Evolutionary conservation across 2,797 vertebrate species (phyloP).

Genomic region (Pelochelys cantorii): DNA sequence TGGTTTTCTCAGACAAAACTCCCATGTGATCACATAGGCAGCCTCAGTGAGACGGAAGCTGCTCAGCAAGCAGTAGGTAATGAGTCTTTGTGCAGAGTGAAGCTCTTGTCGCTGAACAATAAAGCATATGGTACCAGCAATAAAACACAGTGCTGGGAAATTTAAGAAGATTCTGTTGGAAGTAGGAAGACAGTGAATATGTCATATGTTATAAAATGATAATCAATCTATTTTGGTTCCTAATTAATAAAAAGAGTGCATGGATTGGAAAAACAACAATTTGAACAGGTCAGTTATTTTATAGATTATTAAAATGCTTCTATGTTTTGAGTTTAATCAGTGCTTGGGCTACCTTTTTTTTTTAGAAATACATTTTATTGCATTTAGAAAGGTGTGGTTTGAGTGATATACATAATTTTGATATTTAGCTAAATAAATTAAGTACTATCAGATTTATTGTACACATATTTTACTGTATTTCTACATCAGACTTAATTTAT

Average conservation of each 20-base stretch:
- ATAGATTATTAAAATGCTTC: constrained; percentile 71
- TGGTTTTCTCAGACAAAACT: constrained; percentile 90
- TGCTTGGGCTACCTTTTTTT: constrained; percentile 25
- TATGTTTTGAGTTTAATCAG: constrained; percentile 65
- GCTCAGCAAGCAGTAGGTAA: constrained; percentile 95
- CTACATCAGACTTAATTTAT: constrained; percentile 69
- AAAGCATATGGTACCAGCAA: constrained; percentile 92
- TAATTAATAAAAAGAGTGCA: constrained; percentile 86
- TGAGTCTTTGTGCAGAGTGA: constrained; percentile 96
- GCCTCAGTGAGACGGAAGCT: constrained; percentile 91
- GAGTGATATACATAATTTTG: constrained; percentile 63
- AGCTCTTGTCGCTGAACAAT: constrained; percentile 91
- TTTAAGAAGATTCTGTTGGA: constrained; percentile 82
- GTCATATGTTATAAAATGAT: constrained; percentile 82
- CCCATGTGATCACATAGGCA: constrained; percentile 95
- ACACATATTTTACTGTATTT: constrained; percentile 58
- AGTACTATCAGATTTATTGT: constrained; percentile 58
- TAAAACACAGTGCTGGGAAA: constrained; percentile 88
- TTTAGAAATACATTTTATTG: constrained; percentile 66
- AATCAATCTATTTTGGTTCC: constrained; percentile 79
- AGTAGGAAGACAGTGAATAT: constrained; percentile 77
- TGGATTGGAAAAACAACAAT: constrained; percentile 85
- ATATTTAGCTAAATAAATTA: constrained; percentile 66
- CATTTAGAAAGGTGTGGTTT: constrained; percentile 56
- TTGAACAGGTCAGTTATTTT: constrained; percentile 92